Evolutionary conservation across 1,140 invertebrate species (phyloP).

Genomic region (Stegodyphus dumicola): DNA sequence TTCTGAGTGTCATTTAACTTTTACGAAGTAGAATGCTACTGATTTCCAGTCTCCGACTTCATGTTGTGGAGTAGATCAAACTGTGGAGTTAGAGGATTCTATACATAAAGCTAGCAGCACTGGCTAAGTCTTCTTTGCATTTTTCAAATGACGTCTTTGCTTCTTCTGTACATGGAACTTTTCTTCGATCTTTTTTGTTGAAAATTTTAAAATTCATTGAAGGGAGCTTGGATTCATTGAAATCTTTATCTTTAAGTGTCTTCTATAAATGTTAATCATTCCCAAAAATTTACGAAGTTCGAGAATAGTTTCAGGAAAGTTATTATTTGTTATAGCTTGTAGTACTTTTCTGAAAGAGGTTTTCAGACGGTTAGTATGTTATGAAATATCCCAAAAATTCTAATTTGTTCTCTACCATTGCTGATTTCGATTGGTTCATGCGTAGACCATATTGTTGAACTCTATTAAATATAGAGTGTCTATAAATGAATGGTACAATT

Average conservation of each 20-base stretch:
- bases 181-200: constrained; percentile 4
- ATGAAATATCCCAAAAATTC: constrained; percentile 16
- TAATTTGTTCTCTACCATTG: constrained; percentile 8
- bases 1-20: neutral
- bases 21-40: neutral
- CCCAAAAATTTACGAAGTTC: constrained; percentile 66
- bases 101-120: constrained; percentile 30
- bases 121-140: constrained; percentile 66
- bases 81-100: constrained; percentile 56
- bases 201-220: constrained; percentile 16
- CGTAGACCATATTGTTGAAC: constrained; percentile 10
- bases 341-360: neutral
- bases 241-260: constrained; percentile 66
- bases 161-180: constrained; percentile 59
- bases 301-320: constrained; percentile 64
- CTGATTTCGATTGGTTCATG: neutral
- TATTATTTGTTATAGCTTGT: constrained; percentile 63
- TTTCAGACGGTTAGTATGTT: neutral
- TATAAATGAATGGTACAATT: too few species aligned
- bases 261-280: constrained; percentile 68
- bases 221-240: constrained; percentile 41
- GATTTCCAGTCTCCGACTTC: neutral
- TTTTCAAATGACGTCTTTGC: constrained; percentile 66
- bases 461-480: neutral
- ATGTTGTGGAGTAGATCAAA: constrained; percentile 52